Base-by-base conservation (phyloP, 2,888 invertebrate species). In the Rhorus exstirpatorius region DNA sequence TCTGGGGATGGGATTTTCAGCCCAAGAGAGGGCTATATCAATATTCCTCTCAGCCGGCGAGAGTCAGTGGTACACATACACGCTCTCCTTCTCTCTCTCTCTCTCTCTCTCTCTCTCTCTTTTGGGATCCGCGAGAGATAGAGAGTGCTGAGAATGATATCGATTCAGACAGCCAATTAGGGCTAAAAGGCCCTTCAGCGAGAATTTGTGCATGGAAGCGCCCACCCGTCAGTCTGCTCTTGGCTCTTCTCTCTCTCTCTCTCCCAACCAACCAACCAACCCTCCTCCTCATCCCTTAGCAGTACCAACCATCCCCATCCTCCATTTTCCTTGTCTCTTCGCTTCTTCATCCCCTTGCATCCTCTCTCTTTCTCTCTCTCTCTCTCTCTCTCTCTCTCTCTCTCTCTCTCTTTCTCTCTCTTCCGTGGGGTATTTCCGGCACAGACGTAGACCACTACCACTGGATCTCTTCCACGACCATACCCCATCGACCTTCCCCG, bases 161-260 rank as follows among this genome's bases (percentile, higher is more conserved):
- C 90, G 92, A 92, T 90, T 90, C 87, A 88, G 88, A 89, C 89
- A 90, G 90, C 90, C 92, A 92, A 92, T 92, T 91, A 92, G 90
- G 90, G 87, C 90, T 91, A 91, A 92, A 91, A 91, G 91, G 89
- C 90, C 91, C 91, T 91, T 88, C 87, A 87, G 86, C 86, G 87
- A 87, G 88, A 90, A 89, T 90, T 90, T 89, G 84, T 87, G 86
- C 87, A 87, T 83, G 81, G 86, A 84, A 77, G 83, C 84, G 83
- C 83, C 79, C 78, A 83, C 71, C 79, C 85, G 84, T 83, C 85
- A 85, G 81, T 82, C 81, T 74, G 76, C 80, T 83, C 80, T 79
- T 71, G 14, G 60, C 71, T 77, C 82, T 70, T 63, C 65, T 78
- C 72, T 31, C 41, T 46, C 24, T 58, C 24, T 44, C 51, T 76